Conservation (phyloP, 2,888 invertebrate species). For the Blastobasis adustella region DNA sequence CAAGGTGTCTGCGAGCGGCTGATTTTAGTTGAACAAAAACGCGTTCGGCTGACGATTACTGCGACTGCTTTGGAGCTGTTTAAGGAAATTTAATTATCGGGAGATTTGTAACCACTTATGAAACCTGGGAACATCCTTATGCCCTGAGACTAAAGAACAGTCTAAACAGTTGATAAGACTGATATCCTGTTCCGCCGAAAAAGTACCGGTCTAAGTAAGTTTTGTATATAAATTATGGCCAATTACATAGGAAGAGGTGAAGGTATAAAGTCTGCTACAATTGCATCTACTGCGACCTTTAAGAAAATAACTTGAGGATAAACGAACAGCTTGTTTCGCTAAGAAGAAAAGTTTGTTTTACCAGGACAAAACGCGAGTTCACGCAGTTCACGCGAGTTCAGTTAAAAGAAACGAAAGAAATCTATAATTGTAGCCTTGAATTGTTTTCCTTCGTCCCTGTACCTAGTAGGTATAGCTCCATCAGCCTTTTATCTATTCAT, state of each 20-base stretch:
- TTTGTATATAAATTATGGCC: background rate
- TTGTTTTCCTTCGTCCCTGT: too few species aligned
- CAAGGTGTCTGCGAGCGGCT: background rate
- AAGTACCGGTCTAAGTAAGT: background rate
- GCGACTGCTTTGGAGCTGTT: background rate
- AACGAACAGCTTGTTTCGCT: background rate
- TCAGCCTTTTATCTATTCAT: too few species aligned
- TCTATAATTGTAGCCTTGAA: too few species aligned
- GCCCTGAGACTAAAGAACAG: background rate
- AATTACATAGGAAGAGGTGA: background rate
- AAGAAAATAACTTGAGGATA: background rate
- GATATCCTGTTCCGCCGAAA: background rate
- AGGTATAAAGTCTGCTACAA: background rate
- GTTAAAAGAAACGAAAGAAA: constrained; percentile 3
- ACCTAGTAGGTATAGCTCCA: too few species aligned
- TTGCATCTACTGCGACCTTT: background rate
- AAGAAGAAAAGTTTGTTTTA: background rate
- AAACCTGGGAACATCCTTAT: background rate
- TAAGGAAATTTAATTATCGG: background rate
- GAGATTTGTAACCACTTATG: background rate
- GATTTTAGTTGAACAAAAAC: background rate
- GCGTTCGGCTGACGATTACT: background rate
- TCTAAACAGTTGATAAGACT: background rate
- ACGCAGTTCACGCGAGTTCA: background rate
- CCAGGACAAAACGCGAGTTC: background rate